phyloP scores from a whole-genome alignment of 1,140 invertebrate species.

The Drosophila parvula region DNA sequence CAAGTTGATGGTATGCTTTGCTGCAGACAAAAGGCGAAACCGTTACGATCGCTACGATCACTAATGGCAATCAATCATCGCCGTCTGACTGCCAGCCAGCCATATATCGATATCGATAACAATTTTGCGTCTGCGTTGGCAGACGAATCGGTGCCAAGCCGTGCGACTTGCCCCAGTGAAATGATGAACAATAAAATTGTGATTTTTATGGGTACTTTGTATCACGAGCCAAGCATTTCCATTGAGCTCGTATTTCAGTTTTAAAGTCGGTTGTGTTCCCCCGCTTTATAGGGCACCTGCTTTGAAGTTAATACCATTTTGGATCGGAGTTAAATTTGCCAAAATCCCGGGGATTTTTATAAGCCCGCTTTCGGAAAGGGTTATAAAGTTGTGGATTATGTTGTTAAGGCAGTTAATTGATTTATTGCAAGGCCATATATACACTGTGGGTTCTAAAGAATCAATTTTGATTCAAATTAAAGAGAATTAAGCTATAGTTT shows the following conservation, averaged over 20 bases:
- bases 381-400: conserved; percentile 18
- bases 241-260: conserved; percentile 39
- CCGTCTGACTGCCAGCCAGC: conserved; percentile 25
- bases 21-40: conserved; percentile 55
- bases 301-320: conserved; percentile 36
- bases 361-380: conserved; percentile 4
- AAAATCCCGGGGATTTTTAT: conserved; percentile 27
- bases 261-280: conserved; percentile 2
- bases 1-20: conserved; percentile 34
- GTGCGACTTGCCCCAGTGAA: conserved; percentile 34
- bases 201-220: conserved; percentile 58
- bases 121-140: conserved; percentile 53
- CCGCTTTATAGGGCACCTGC: conserved; percentile 33
- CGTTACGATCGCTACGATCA: conserved; percentile 50
- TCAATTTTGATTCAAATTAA: not conserved
- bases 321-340: conserved; percentile 41
- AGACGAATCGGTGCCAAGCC: conserved; percentile 71
- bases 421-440: conserved; percentile 1
- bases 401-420: conserved; percentile 18
- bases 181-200: conserved; percentile 58
- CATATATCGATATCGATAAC: conserved; percentile 31
- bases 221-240: conserved; percentile 25
- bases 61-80: conserved; percentile 70
- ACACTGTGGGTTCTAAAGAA: not conserved
- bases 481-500: not conserved